Base-by-base conservation (phyloP, 2,797 vertebrate genomes). In the Acanthurus tractus region DNA sequence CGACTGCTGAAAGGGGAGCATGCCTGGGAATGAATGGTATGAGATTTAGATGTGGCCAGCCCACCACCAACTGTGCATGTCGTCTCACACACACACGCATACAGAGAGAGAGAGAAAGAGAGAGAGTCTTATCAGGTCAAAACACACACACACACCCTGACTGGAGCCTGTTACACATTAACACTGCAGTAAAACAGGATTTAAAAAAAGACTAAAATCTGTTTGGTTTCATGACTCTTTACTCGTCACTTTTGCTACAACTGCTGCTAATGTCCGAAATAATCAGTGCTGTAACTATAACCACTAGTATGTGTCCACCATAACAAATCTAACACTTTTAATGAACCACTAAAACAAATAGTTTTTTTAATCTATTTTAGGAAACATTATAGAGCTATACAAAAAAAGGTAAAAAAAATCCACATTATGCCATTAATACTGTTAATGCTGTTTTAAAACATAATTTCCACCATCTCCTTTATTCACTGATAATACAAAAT, bases 61-160 rank as follows among this genome's bases (percentile, higher is more conserved):
- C 90, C 86, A 79, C 81, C 76, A 88, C 87, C 90, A 93, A 89
- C 91, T 93, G 90, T 82, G 89, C 64, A 40, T 77, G 80, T 71
- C 63, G 78, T 68, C 46, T 50, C 56, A 71, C 5, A 71, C 50
- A 58, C 70, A 49, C 49, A 63, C 46, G 69, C 50, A 54, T n/a
- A n/a, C n/a, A 29, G 29, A 29, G 29, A 29, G 29, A 29, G 29
- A 29, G 29, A 44, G 48, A 76, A 58, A 73, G 42, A 63, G 2
- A 17, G 18, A 59, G 38, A 42, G 46, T 67, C 69, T 76, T 65
- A 76, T 82, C 80, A 40, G 36, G 40, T 25, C 46, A 3, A 0
- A 0, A 66, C 70, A 68, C 52, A 58, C 70, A 68, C 52, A 58
- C 46, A 46, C 53, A 22, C 55, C 45, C 44, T 15, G 38, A 63